Evolutionary conservation across 2,113 vertebrate genomes (phyloP), one percentile per base, ranked within the genome.

Genomic region (Chionodraco myersi): DNA sequence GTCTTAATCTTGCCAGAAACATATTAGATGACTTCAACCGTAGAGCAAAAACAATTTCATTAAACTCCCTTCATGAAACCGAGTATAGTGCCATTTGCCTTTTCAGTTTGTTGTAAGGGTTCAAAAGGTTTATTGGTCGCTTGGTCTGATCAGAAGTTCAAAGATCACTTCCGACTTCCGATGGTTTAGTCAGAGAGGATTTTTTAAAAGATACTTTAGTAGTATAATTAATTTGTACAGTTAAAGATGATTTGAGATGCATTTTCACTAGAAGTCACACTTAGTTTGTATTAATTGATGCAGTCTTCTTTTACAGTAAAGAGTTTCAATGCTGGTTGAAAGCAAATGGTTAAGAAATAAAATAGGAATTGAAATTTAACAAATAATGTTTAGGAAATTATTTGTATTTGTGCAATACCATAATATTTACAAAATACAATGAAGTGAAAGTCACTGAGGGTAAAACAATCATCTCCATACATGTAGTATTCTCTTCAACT

Each of bases 391-490:
- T 58, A 83, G 79, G 72, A 87, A 78, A 67, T 44, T 15, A 49
- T 60, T 78, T 30, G 30, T 30, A 30, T 4, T 63, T 84, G 21
- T 73, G 83, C 60, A 89, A 85, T 72, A 58, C 11, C 53, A 75
- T 59, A 60, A 6, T 68, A 16, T 74, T 80, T 76, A 63, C 14
- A 12, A 72, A 89, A 84, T 72, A 77, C 49, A 69, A 66, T 41
- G 48, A 88, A 87, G 77, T 90, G 85, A 90, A 88, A 91, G 84
- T 87, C 56, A 71, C 51, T 80, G 53, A 80, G 75, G 77, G 53
- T 63, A 83, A 76, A 62, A 58, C 30, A 84, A 63, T 61, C 14
- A 79, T 81, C 77, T 82, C 80, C 57, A 77, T 83, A 77, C 75
- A 78, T 80, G 82, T 48, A 45, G 64, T 53, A 51, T 52, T 57